Conservation (phyloP, 2,888 invertebrate genomes). For the Oxyscelio sp. region DNA sequence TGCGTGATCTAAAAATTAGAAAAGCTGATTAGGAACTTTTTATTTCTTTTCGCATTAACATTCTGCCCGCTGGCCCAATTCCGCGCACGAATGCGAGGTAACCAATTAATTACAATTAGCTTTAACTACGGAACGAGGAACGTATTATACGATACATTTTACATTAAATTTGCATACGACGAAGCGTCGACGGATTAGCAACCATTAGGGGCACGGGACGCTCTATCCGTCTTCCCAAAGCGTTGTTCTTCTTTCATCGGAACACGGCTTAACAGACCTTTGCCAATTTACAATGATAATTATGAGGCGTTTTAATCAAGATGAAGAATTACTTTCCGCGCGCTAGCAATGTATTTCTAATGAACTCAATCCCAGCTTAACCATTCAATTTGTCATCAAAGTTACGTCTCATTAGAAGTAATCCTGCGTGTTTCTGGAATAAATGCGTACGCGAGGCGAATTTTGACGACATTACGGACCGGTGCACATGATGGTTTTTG, state of each 20-base stretch:
- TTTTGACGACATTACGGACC: slow-evolving; percentile 33
- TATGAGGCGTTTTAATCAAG: slow-evolving; percentile 65
- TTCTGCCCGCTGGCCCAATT: too few species aligned
- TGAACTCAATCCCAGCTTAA: slow-evolving; percentile 62
- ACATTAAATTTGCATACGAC: slow-evolving; percentile 79
- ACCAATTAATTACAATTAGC: too few species aligned
- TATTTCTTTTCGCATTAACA: too few species aligned
- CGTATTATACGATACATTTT: too few species aligned
- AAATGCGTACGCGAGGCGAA: slow-evolving; percentile 16
- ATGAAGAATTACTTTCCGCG: slow-evolving; percentile 58
- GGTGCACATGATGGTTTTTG: not conserved
- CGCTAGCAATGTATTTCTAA: slow-evolving; percentile 61
- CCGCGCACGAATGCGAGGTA: too few species aligned
- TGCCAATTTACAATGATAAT: slow-evolving; percentile 73
- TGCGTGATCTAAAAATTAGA: too few species aligned
- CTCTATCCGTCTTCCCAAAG: slow-evolving; percentile 63
- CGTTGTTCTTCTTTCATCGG: slow-evolving; percentile 67
- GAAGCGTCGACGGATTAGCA: slow-evolving; percentile 76
- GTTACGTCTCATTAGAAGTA: slow-evolving; percentile 53
- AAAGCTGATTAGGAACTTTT: too few species aligned
- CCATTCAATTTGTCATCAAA: slow-evolving; percentile 62
- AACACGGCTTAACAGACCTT: slow-evolving; percentile 67
- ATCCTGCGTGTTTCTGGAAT: slow-evolving; percentile 33
- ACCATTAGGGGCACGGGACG: slow-evolving; percentile 74
- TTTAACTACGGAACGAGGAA: too few species aligned